phyloP scores from a whole-genome alignment of 2,113 vertebrate species.

The Tympanuchus pallidicinctus region DNA sequence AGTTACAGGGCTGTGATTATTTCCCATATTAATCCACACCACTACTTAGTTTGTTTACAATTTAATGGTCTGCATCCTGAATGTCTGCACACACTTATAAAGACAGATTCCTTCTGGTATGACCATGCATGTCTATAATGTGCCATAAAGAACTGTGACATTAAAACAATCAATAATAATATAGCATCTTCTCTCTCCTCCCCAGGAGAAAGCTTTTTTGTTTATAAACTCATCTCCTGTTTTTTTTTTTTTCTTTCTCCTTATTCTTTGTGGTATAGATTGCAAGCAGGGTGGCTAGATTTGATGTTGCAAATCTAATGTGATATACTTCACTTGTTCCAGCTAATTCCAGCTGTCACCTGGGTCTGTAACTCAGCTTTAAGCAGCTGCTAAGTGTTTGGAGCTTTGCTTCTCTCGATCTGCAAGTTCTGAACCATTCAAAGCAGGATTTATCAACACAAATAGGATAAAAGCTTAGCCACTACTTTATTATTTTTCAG shows the following conservation, averaged over 20 bases:
- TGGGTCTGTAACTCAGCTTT: background rate
- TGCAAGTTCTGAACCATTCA: background rate
- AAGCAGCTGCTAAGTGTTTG: background rate
- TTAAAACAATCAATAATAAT: background rate
- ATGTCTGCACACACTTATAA: background rate
- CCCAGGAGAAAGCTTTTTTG: background rate
- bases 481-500: background rate
- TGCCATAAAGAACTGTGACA: background rate
- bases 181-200: background rate
- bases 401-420: background rate
- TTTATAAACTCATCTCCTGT: background rate
- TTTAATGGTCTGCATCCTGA: background rate
- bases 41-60: background rate
- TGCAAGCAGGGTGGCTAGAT: background rate
- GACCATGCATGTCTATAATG: background rate
- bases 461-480: accelerated
- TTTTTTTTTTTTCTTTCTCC: background rate
- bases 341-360: background rate
- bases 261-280: background rate
- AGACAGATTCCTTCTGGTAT: background rate
- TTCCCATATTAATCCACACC: background rate
- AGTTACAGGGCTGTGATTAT: background rate
- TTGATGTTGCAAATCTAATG: background rate
- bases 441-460: background rate
- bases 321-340: background rate